phyloP scores from a whole-genome alignment of 2,113 vertebrate species.

The Scopus umbretta region DNA sequence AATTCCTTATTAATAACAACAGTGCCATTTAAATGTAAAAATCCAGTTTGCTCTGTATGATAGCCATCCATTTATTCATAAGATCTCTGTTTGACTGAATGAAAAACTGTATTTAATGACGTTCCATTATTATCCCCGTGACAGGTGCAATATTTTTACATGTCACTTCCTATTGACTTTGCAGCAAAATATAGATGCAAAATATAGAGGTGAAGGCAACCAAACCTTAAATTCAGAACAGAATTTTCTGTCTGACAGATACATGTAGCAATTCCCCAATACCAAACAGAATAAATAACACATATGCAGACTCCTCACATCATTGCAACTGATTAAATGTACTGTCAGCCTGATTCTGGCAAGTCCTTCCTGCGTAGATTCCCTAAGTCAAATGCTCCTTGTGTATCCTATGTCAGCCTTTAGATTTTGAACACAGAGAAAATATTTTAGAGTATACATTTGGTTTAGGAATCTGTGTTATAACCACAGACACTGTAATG shows the following conservation, averaged over 20 bases:
- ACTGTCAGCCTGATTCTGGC: neutral
- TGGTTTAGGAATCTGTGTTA: neutral
- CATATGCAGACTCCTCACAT: neutral
- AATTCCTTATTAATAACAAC: neutral
- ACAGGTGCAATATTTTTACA: conserved; percentile 1
- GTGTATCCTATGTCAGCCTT: neutral
- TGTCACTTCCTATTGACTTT: conserved; percentile 11
- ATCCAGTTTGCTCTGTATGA: neutral
- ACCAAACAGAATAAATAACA: neutral
- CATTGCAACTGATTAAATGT: neutral
- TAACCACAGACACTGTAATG: neutral
- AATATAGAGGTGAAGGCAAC: neutral
- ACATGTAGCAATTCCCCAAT: neutral
- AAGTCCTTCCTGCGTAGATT: neutral
- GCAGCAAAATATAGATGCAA: neutral
- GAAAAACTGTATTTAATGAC: conserved; percentile 8
- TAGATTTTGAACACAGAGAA: neutral
- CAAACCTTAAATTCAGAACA: neutral
- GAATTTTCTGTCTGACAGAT: neutral
- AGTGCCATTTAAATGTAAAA: neutral
- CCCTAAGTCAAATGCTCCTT: neutral
- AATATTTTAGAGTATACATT: neutral
- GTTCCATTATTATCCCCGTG: neutral
- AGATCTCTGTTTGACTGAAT: neutral
- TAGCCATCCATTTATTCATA: neutral